Conservation (phyloP, 2,888 invertebrate genomes). For the Tetragonula carbonaria region DNA sequence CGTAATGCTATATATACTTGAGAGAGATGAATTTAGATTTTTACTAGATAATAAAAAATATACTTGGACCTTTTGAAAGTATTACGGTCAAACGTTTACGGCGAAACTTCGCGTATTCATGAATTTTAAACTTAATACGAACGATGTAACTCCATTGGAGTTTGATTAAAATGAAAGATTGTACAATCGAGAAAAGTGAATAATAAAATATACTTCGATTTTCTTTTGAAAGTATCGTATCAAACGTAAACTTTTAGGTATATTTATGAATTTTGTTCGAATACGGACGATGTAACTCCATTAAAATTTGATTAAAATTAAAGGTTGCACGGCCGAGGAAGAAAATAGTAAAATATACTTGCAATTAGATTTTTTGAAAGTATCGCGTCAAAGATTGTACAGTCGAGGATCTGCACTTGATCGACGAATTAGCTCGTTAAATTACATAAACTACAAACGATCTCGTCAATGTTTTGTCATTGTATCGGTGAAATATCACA, state of each 20-base stretch:
- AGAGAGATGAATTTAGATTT: background rate
- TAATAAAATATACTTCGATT: background rate
- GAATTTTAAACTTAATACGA: background rate
- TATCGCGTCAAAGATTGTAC: too few relatives aligned
- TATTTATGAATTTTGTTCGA: background rate
- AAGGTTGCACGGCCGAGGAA: too few relatives aligned
- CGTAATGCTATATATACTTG: background rate
- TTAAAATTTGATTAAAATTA: background rate
- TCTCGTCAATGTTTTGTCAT: background rate
- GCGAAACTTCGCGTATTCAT: background rate
- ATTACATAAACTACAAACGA: background rate
- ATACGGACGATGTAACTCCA: background rate
- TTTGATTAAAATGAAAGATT: background rate
- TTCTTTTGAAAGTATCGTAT: background rate
- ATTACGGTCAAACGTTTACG: too few relatives aligned
- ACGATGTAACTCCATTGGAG: too few relatives aligned
- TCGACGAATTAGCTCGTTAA: background rate
- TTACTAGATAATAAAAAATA: too few relatives aligned
- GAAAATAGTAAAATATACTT: too few relatives aligned
- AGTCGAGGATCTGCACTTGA: background rate
- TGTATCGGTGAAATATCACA: constrained; percentile 17
- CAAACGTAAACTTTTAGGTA: background rate
- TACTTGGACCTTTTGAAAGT: too few relatives aligned
- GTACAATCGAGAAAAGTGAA: background rate
- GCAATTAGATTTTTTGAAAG: too few relatives aligned